Base-by-base conservation (phyloP, 1,140 invertebrate species). In the Dendroctonus valens region DNA sequence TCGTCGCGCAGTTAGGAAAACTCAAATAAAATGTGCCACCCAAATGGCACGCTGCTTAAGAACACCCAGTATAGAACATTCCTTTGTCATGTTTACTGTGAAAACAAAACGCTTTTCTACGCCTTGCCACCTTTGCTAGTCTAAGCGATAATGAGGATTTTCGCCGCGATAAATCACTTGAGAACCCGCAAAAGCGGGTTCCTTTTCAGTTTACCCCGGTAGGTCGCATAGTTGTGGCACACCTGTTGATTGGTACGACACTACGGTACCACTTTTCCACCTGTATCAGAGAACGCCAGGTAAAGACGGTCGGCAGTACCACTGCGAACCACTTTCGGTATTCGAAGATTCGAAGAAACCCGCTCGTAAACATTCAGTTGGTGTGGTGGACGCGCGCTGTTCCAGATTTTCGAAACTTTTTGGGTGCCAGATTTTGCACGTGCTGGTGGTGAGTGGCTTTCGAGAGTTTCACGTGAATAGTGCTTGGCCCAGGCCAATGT, bases 231-330 rank as follows among this genome's bases (percentile, higher is more conserved):
- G 54, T 55, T 66, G 51, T 46, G 64, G 44, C 64, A 66, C 64
- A 66, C 64, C 64, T 66, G 64, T 66, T 59, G 54, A 59, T 53
- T 53, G 46, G 39, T 59, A 64, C 48, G 40, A 39, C 61, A 53
- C 37, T 26, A 49, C 60, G 53, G 64, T 66, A 66, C 64, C 48
- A 66, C 64, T 66, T 66, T 66, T 66, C 64, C 64, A 66, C 64
- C 64, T 66, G 64, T 59, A 53, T 41, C 52, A 57, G 12, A 39
- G 62, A 48, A 57, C 39, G 52, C 42, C 52, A 55, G 62, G 52
- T 65, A 54, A 26, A 26, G 39, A 53, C 50, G 7, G 9, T 41
- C 49, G 42, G n/a, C 53, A 57, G 15, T 55, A 12, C 15, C 49
- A 26, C 8, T 26, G 12, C 26, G 60, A 53, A 46, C 52, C 50